These are phyloP conservation scores for Macquaria australasica DNA, from an alignment of 2,113 vertebrate species.

Conservation along the genomic window DNA sequence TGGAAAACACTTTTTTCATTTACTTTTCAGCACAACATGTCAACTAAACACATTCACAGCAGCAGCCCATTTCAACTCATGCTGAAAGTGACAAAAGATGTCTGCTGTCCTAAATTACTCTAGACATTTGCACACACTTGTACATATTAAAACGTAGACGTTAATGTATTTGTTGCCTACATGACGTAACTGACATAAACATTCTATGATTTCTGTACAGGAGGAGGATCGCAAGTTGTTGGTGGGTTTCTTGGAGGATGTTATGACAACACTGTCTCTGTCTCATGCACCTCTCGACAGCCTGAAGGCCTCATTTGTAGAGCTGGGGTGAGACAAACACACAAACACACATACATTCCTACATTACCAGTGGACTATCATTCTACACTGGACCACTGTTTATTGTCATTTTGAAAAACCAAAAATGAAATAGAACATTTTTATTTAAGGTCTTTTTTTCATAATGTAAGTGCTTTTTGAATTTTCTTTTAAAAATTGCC, in stretches of 20 bases:
- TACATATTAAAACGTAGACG: background rate
- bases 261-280: conserved; percentile 97
- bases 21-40: conserved; percentile 20
- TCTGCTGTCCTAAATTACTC: background rate
- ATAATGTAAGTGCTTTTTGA: no score
- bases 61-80: background rate
- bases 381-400: background rate
- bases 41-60: background rate
- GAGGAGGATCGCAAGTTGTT: conserved; percentile 98
- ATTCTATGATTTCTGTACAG: conserved; percentile 70
- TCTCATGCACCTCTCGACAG: conserved; percentile 97
- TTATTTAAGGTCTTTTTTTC: background rate
- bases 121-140: background rate
- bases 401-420: background rate
- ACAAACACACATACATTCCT: background rate
- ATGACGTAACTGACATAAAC: background rate
- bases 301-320: conserved; percentile 98
- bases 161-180: background rate
- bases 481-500: no score
- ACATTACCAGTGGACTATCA: background rate
- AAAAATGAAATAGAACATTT: background rate
- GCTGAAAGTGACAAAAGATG: background rate
- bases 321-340: conserved; percentile 90
- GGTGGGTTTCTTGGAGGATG: conserved; percentile 97
- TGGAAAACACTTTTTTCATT: conserved; percentile 9